Evolutionary conservation across 1,140 invertebrate genomes (phyloP), one percentile per base, ranked within the genome.

Genomic region (Trichoplusia ni): DNA sequence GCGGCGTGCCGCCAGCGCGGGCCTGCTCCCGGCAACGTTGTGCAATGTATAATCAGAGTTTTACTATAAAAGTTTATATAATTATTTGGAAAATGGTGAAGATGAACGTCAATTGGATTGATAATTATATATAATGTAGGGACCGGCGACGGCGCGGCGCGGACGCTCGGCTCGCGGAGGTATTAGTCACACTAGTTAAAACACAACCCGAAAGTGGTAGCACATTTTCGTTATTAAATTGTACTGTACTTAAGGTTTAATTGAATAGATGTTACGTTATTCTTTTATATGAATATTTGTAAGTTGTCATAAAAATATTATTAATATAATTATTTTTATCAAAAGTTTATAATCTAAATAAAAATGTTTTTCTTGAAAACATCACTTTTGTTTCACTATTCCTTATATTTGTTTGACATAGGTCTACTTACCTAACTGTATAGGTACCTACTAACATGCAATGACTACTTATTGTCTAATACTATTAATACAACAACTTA

Each of bases 271-370:
- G 86, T 90, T 90, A 90, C 86, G 87, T 90, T 90, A 89, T 90
- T 84, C 82, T 90, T 89, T 89, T 90, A 90, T 86, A 89, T 88
- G 78, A 88, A 84, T 90, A 90, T 90, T 90, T 89, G 86, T 90
- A 90, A 89, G 86, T 90, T 88, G 86, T 86, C 87, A 89, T 90
- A 89, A 89, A 79, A 89, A 86, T 90, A 90, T 90, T 89, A 88
- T 88, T 90, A 90, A 89, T 90, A 90, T 90, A 90, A 89, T 90
- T 89, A 89, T 89, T 90, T 90, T 89, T 90, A 90, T 90, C 88
- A 90, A 90, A n/a, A 90, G 88, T 90, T 90, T 90, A 90, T 90
- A 89, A 90, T 90, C 87, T 90, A 90, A 90, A 90, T 90, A 89
- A 90, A 90, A 90, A 89, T 84, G 84, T 89, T 90, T 90, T 89